Conservation (phyloP, 2,113 vertebrate species). For the Vombatus ursinus region DNA sequence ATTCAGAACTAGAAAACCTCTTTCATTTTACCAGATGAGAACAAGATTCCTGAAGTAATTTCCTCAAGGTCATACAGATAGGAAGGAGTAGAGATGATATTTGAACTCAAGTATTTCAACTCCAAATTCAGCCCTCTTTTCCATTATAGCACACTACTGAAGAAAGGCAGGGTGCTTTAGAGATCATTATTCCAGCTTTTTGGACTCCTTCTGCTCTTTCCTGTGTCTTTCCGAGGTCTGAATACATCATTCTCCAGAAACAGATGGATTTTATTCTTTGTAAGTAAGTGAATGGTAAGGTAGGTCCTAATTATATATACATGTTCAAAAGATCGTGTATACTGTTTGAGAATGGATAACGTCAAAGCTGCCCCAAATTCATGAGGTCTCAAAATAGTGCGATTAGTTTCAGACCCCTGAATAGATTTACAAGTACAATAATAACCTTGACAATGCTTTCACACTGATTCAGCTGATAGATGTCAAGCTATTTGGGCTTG, state of each 20-base stretch:
- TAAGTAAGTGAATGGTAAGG: not conserved
- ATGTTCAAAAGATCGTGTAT: slow-evolving; percentile 21
- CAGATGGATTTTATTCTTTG: not conserved
- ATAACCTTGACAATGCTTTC: slow-evolving; percentile 63
- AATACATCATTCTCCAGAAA: not conserved
- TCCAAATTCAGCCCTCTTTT: not conserved
- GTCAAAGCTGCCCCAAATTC: slow-evolving; percentile 67
- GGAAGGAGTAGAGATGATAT: not conserved
- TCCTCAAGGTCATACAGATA: not conserved
- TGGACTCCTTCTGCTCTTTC: not conserved
- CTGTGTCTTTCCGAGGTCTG: not conserved
- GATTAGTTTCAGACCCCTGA: slow-evolving; percentile 59
- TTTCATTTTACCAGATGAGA: not conserved
- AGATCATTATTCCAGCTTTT: not conserved
- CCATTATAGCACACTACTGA: not conserved
- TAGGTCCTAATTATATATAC: slow-evolving; percentile 1
- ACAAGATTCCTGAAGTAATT: not conserved
- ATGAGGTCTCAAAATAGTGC: slow-evolving; percentile 50
- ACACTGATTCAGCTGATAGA: slow-evolving; percentile 63
- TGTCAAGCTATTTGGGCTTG: slow-evolving; percentile 61
- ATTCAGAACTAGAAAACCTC: not conserved
- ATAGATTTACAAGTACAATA: slow-evolving; percentile 33
- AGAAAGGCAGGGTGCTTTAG: not conserved
- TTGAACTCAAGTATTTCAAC: not conserved
- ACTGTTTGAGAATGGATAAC: not conserved